These are phyloP conservation scores for Anoplius nigerrimus DNA, from an alignment of 2,888 invertebrate genomes.

Conservation along the genomic window DNA sequence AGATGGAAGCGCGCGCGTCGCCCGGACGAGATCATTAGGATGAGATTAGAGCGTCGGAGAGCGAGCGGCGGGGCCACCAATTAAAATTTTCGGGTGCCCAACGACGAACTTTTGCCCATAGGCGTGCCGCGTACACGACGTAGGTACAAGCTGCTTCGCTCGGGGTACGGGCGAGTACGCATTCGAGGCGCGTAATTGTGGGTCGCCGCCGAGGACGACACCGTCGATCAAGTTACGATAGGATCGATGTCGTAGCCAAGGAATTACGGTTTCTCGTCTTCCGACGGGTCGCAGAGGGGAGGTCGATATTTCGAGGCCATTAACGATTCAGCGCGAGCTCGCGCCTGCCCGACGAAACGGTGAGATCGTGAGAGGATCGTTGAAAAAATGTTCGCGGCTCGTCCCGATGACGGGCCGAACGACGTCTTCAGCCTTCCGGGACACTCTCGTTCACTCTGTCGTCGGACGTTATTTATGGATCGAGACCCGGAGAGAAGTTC, in stretches of 20 bases:
- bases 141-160: neutral
- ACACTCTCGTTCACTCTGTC: no score
- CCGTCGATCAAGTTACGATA: conserved; percentile 46
- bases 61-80: conserved; percentile 32
- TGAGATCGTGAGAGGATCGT: no score
- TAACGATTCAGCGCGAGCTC: neutral
- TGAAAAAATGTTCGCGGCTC: no score
- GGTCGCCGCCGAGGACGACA: conserved; percentile 38
- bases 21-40: conserved; percentile 45
- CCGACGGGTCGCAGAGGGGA: neutral
- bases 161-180: conserved; percentile 19
- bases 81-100: conserved; percentile 48
- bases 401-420: no score
- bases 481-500: no score
- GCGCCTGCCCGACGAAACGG: neutral
- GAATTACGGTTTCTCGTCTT: conserved; percentile 35
- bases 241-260: conserved; percentile 36
- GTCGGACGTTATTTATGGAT: no score
- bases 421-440: no score
- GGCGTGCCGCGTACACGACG: conserved; percentile 1
- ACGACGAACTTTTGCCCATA: conserved; percentile 17
- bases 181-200: conserved; percentile 39
- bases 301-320: conserved; percentile 4
- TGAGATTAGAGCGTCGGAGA: conserved; percentile 40
- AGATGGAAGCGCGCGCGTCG: conserved; percentile 41